Percentiles rank a stretch among this genome's conserved stretches.
Conservation (phyloP, 1,140 invertebrate genomes). For the Rhyacophila brunnea region DNA sequence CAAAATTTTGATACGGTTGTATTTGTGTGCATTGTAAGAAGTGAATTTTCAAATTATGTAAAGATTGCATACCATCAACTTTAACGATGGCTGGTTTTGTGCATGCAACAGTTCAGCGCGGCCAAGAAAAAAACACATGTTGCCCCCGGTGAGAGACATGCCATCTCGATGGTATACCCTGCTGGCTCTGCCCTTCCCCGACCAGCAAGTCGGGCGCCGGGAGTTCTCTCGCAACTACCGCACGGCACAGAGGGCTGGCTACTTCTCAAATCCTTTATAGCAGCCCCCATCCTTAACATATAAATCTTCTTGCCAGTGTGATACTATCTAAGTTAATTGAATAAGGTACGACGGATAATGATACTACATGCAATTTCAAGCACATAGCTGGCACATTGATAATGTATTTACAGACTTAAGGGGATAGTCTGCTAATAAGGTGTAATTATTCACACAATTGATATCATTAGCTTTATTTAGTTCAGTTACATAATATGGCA, state of each 20-base stretch:
- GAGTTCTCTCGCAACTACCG: constrained; percentile 75
- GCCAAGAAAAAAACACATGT: constrained; percentile 38
- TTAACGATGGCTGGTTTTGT: constrained; percentile 28
- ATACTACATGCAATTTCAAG: constrained; percentile 17
- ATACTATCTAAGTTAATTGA: constrained; percentile 32
- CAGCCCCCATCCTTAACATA: constrained; percentile 5
- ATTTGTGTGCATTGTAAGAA: not conserved
- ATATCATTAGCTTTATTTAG: too few relatives aligned
- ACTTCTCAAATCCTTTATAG: constrained; percentile 70
- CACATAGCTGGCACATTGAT: constrained; percentile 24
- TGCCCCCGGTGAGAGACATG: constrained; percentile 51
- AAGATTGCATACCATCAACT: not conserved
- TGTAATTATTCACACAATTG: not conserved
- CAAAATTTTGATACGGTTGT: not conserved
- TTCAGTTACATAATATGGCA: not conserved
- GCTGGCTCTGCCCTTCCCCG: constrained; percentile 85
- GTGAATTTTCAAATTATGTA: not conserved
- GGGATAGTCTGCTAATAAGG: not conserved
- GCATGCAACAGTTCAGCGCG: constrained; percentile 42
- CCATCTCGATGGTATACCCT: constrained; percentile 85
- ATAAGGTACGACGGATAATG: constrained; percentile 31
- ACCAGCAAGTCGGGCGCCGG: constrained; percentile 82
- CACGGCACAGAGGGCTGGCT: constrained; percentile 72
- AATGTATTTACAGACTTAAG: not conserved
- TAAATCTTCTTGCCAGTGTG: constrained; percentile 19